Evolutionary conservation across 2,888 invertebrate genomes (phyloP).

Genomic region (Leucoma salicis): DNA sequence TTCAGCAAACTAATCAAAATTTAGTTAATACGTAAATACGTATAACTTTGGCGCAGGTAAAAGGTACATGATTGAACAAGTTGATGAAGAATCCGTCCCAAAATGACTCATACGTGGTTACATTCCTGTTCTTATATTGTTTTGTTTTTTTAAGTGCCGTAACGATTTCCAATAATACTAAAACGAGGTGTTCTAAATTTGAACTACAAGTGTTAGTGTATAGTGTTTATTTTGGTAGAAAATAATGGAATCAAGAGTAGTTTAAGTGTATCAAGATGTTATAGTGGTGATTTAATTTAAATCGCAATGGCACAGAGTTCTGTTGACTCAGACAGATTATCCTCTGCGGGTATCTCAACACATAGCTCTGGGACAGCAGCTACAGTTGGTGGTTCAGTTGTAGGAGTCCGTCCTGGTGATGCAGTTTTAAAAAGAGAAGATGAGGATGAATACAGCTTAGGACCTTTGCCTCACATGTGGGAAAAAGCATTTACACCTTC

Average conservation of each 20-base stretch:
- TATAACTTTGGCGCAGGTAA: constrained; percentile 55
- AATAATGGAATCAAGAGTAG: neutral
- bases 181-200: constrained; percentile 36
- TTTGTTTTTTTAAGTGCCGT: constrained; percentile 70
- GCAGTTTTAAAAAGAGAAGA: constrained; percentile 72
- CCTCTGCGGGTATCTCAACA: constrained; percentile 75
- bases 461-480: constrained; percentile 97
- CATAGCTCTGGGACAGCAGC: constrained; percentile 76
- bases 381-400: constrained; percentile 72
- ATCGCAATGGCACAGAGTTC: constrained; percentile 68
- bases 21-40: constrained; percentile 51
- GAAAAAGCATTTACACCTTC: constrained; percentile 98
- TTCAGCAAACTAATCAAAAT: constrained; percentile 49
- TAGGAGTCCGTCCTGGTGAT: constrained; percentile 70
- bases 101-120: constrained; percentile 75
- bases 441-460: constrained; percentile 90
- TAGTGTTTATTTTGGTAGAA: neutral
- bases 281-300: constrained; percentile 22
- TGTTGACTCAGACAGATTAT: constrained; percentile 75
- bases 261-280: constrained; percentile 12
- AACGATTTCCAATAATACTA: constrained; percentile 60
- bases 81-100: constrained; percentile 52
- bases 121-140: constrained; percentile 61
- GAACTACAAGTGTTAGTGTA: constrained; percentile 17
- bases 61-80: constrained; percentile 50